Evolutionary conservation across 2,888 invertebrate species (phyloP), one percentile per base, ranked within the genome.

Genomic region (Scrobipalpa atriplicella): DNA sequence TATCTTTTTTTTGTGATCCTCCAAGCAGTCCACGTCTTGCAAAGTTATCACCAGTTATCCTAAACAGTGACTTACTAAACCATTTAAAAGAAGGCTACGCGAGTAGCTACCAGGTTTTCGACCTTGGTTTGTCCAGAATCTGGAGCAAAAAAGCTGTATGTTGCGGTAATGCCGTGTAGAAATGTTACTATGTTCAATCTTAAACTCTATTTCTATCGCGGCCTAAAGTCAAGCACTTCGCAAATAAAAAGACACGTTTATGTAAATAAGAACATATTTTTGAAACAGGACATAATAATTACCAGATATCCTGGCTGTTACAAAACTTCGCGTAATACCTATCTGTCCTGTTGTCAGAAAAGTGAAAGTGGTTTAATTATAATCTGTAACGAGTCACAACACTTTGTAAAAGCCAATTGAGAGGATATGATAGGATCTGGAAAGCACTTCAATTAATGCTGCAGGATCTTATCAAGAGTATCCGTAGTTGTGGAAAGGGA

Each of bases 321-420:
- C 54, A 13, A 56, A 56, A 56, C 16, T 56, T 39, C 62, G 64
- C 54, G 18, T 39, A 64, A 64, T 64, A 52, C 56, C 51, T 36
- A n/a, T n/a, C 18, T 21, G 54, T 54, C 38, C n/a, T 18, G n/a
- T 7, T 38, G n/a, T 58, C 36, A 29, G 29, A 38, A 58, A 58
- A 58, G 58, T 58, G 58, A 58, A 58, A 58, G 58, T 58, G 58
- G 58, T 38, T 38, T n/a, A 36, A 58, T 58, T 54, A 16, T 58
- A 58, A 58, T 58, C 19, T 56, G 54, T 56, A 56, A 56, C 54
- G 21, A 21, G 58, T 16, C 36, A 29, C 38, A 38, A 1, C 38
- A 36, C 38, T 56, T 21, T 36, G n/a, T 29, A 29, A 29, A 29
- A 38, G 16, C 13, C 38, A 38, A 58, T 16, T 29, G 58, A 58